Conservation (phyloP, 2,797 vertebrate species). For the Scolopax bukidnonensis region DNA sequence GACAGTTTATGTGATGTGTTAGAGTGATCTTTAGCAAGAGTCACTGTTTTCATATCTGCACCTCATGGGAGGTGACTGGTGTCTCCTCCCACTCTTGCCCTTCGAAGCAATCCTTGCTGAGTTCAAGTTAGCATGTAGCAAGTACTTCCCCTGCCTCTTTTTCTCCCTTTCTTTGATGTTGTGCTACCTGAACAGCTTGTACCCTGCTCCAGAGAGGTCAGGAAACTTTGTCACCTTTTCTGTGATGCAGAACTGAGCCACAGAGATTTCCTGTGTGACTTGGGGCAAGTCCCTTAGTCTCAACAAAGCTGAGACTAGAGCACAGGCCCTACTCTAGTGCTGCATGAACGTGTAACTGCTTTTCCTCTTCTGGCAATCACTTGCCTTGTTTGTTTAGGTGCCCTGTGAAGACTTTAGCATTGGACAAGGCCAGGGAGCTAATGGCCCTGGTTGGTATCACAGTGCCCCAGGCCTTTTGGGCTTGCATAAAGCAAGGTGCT, state of each 20-base stretch:
- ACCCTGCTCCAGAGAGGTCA: constrained; percentile 3
- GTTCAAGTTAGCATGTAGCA: not conserved
- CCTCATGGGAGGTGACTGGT: not conserved
- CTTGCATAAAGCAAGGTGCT: not conserved
- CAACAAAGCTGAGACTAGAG: not conserved
- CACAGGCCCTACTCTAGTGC: not conserved
- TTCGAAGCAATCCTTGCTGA: not conserved
- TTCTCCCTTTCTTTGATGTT: not conserved
- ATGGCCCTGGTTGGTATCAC: not conserved
- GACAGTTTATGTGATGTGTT: not conserved
- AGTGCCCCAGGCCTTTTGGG: not conserved
- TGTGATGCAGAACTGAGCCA: constrained; percentile 32
- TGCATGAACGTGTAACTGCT: not conserved
- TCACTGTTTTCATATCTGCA: not conserved
- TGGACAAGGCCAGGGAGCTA: not conserved
- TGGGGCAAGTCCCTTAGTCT: constrained; percentile 43
- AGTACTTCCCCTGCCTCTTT: not conserved
- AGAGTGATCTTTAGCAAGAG: not conserved
- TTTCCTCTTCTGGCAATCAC: not conserved
- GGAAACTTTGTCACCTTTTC: constrained; percentile 48
- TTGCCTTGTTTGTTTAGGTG: not conserved
- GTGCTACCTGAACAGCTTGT: constrained; percentile 8
- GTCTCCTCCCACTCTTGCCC: not conserved
- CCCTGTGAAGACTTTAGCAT: not conserved
- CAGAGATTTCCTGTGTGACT: constrained; percentile 64